phyloP scores from a whole-genome alignment of 92 coral and sea anemone genomes.

The Paramuricea clavata region DNA sequence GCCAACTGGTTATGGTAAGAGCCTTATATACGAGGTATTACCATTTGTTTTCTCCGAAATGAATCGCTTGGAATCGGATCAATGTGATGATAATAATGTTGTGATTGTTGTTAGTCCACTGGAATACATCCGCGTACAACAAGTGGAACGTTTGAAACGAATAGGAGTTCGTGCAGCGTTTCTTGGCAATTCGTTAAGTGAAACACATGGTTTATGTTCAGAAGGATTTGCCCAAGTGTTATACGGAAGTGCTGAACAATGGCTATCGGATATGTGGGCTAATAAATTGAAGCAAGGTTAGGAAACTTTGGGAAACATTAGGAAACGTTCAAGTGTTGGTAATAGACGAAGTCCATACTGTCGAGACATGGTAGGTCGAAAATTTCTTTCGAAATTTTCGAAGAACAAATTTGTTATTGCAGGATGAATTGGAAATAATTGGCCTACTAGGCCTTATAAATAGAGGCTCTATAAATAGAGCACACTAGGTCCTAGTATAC shows the following conservation, averaged over 20 bases:
- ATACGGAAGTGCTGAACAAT: slow-evolving; percentile 72
- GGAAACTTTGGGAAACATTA: too few relatives aligned
- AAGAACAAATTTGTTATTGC: too few relatives aligned
- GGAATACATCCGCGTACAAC: slow-evolving; percentile 63
- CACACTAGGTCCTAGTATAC: too few relatives aligned
- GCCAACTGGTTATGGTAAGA: too few relatives aligned
- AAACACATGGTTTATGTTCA: background rate
- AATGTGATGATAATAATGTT: slow-evolving; percentile 29
- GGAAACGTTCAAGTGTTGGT: slow-evolving; percentile 46
- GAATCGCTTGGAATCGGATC: background rate
- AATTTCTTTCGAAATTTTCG: too few relatives aligned
- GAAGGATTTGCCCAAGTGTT: slow-evolving; percentile 27
- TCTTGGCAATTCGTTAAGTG: slow-evolving; percentile 28
- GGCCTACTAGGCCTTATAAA: too few relatives aligned
- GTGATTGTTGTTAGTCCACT: slow-evolving; percentile 73
- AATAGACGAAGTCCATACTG: slow-evolving; percentile 52
- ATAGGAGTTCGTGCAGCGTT: slow-evolving; percentile 46
- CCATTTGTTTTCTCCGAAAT: slow-evolving; percentile 49
- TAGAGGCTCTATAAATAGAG: too few relatives aligned
- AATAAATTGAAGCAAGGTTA: background rate
- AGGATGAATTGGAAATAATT: too few relatives aligned
- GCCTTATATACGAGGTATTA: slow-evolving; percentile 66
- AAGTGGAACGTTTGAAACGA: slow-evolving; percentile 47
- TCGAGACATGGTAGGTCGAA: slow-evolving; percentile 11
- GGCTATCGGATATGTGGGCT: slow-evolving; percentile 60